Conservation (phyloP, 2,113 vertebrate species). For the Alligator sinensis region DNA sequence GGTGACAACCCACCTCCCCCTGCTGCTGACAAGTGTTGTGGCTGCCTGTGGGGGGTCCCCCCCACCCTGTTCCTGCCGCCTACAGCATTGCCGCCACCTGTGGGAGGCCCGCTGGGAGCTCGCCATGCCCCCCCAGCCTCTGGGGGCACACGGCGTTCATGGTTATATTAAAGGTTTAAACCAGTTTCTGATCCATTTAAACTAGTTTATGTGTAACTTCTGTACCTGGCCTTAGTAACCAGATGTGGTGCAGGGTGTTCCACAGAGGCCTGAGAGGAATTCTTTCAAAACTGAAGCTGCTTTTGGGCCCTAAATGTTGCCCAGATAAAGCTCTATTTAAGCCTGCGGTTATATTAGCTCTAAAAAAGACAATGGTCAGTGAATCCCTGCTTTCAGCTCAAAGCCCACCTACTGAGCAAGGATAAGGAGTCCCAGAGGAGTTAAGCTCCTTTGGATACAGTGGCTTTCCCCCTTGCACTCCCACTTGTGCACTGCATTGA, state of each 20-base stretch:
- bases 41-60: too few relatives aligned
- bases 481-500: not conserved
- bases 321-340: not conserved
- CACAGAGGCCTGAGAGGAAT: not conserved
- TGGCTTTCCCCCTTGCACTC: not conserved
- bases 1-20: too few relatives aligned
- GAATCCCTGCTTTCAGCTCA: not conserved
- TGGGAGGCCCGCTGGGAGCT: too few relatives aligned
- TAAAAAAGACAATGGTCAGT: not conserved
- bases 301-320: not conserved
- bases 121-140: too few relatives aligned
- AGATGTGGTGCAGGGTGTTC: not conserved
- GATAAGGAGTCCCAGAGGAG: accelerated
- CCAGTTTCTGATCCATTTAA: too few relatives aligned
- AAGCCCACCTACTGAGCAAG: not conserved
- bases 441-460: not conserved
- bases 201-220: not conserved
- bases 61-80: too few relatives aligned
- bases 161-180: too few relatives aligned
- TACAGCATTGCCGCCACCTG: too few relatives aligned
- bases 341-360: not conserved
- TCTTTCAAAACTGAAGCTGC: not conserved
- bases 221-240: not conserved
- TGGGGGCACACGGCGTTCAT: too few relatives aligned
- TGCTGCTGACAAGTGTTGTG: too few relatives aligned